Conservation (phyloP, 2,113 vertebrate genomes). For the Microcebus jonahi region DNA sequence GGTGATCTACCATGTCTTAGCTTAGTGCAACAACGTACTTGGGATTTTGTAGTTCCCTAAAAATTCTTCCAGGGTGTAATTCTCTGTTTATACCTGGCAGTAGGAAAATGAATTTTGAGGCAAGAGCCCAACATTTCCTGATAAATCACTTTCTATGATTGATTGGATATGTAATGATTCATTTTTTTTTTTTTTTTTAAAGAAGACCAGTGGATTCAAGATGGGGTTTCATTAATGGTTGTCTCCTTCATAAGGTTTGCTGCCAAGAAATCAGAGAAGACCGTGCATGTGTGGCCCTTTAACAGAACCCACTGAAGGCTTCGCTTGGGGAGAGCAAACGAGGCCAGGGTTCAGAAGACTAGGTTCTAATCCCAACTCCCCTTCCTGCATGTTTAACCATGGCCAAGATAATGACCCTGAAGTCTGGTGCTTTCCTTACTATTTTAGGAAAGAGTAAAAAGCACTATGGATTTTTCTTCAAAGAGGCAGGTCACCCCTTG, state of each 20-base stretch:
- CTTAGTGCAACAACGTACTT: not conserved
- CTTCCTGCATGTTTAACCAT: not conserved
- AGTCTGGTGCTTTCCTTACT: not conserved
- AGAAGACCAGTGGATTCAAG: not conserved
- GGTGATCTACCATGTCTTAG: not conserved
- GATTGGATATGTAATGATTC: not conserved
- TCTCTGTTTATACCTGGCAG: not conserved
- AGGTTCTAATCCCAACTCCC: not conserved
- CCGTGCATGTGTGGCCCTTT: not conserved
- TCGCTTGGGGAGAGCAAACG: not conserved
- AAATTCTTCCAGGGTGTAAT: not conserved
- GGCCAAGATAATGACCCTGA: not conserved
- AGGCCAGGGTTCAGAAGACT: not conserved
- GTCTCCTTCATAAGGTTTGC: not conserved
- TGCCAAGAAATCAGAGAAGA: not conserved
- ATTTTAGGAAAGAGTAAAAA: not conserved
- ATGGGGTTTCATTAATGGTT: not conserved
- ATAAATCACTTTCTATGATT: not conserved
- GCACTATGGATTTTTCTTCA: not conserved
- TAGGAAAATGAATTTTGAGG: not conserved
- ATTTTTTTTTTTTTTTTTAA: not conserved
- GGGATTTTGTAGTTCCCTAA: not conserved
- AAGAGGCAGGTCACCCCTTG: not conserved
- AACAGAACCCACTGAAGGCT: too few relatives aligned
- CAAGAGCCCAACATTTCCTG: not conserved